phyloP scores from a whole-genome alignment of 2,113 vertebrate genomes.

The Myxocyprinus asiaticus region DNA sequence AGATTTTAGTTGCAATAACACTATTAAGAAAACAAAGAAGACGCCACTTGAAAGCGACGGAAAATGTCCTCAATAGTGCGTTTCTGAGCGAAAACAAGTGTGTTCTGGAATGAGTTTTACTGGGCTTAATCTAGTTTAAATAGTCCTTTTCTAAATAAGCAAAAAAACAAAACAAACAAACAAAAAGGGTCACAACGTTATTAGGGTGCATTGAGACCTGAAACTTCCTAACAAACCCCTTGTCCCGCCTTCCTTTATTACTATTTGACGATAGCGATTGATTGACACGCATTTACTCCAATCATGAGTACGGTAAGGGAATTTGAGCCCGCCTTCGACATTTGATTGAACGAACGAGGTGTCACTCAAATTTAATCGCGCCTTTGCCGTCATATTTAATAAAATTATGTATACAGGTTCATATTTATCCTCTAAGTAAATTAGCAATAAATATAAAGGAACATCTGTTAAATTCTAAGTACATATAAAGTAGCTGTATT shows the following conservation, averaged over 20 bases:
- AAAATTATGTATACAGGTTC: conserved; percentile 10
- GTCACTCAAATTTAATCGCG: conserved; percentile 63
- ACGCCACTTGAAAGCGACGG: no score
- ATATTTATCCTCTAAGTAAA: no score
- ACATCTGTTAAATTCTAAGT: not conserved
- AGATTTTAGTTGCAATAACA: no score
- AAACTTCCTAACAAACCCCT: not conserved
- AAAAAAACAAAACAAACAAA: no score
- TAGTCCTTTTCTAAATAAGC: no score
- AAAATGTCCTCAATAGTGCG: no score
- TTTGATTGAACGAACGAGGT: conserved; percentile 50
- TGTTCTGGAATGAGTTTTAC: no score
- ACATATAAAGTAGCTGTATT: not conserved
- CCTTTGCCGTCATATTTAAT: conserved; percentile 48
- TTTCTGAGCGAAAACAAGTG: no score
- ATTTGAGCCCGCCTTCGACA: conserved; percentile 55
- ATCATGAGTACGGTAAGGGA: conserved; percentile 39
- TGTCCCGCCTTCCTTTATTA: not conserved
- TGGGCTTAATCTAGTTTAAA: no score
- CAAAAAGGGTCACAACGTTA: conserved; percentile 20
- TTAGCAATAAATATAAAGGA: not conserved
- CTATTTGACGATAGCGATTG: not conserved
- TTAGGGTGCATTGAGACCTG: conserved; percentile 33
- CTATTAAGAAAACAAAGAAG: no score
- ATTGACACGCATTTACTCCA: conserved; percentile 51